Conservation (phyloP, 2,888 invertebrate species). For the Ornithoptera priamus region DNA sequence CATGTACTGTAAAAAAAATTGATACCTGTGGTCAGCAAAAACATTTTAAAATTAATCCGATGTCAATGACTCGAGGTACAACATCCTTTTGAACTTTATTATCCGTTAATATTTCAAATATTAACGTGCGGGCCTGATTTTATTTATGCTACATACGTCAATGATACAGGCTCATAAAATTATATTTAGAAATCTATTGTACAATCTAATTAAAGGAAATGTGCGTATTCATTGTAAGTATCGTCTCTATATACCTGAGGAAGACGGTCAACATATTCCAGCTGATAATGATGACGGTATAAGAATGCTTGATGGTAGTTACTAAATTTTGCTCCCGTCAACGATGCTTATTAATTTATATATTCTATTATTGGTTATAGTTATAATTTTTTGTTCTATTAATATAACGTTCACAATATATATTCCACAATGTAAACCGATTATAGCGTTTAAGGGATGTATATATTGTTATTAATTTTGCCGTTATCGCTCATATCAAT, state of each 20-base stretch:
- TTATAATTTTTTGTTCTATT: not conserved
- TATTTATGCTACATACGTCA: conserved; percentile 14
- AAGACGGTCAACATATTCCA: too few species aligned
- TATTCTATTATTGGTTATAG: too few species aligned
- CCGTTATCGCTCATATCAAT: not conserved
- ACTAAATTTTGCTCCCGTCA: too few species aligned
- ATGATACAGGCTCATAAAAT: not conserved
- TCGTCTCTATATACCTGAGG: not conserved
- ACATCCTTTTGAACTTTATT: conserved; percentile 17
- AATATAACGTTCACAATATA: not conserved
- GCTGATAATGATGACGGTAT: too few species aligned
- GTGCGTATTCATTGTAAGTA: not conserved
- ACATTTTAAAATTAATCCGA: conserved; percentile 62
- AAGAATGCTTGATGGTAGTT: too few species aligned
- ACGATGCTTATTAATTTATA: too few species aligned
- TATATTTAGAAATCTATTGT: not conserved
- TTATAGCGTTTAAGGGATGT: not conserved
- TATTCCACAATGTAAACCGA: not conserved
- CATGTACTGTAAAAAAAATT: not conserved
- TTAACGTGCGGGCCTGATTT: conserved; percentile 13
- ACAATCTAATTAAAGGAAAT: not conserved
- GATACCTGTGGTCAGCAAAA: conserved; percentile 36
- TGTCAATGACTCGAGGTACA: conserved; percentile 63
- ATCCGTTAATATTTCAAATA: conserved; percentile 2
- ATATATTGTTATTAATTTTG: not conserved